Evolutionary conservation across 2,113 vertebrate genomes (phyloP), one percentile per base, ranked within the genome.

Genomic region (Oophaga pumilio): DNA sequence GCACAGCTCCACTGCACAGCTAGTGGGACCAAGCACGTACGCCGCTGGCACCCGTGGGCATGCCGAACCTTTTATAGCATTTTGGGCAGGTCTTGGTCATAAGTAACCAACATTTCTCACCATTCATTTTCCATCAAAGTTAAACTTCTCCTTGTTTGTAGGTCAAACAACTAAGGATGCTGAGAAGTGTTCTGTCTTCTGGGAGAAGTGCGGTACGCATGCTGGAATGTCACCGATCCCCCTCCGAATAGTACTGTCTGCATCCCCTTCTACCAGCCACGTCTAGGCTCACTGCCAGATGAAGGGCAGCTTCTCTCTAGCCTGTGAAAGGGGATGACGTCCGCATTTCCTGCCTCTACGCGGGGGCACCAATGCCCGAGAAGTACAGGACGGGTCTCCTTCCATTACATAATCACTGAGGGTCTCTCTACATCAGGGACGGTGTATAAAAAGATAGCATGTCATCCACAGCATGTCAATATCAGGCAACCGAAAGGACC

Each of bases 291-390:
- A 9, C 9, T 43, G 69, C 69, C 69, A 73, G 17, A 43, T 43
- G 13, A 43, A 43, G 69, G 69, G 28, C 28, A 73, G 69, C 6
- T 43, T 73, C 69, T 43, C 69, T 11, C 4, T 50, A n/a, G 43
- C 74, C 74, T 52, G 74, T 76, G 74, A 76, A 22, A 76, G 22
- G 49, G 74, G 49, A 24, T 52, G 49, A 76, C 43, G 74, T 76
- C 74, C 52, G 74, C 74, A 76, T 13, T 76, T 52, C 49, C 49
- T 76, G 22, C 33, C 69, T 18, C 74, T 76, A n/a, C 49, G 10
- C 49, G 52, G n/a, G 74, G 49, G 52, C 74, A 52, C 74, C 13
- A 52, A 50, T 33, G 49, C 20, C 74, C 49, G 12, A 52, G 43
- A 6, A 12, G 49, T n/a, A 76, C 74, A 76, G 22, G 74, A 50